phyloP scores from a whole-genome alignment of 2,113 vertebrate species.

The Bathybates hornii region DNA sequence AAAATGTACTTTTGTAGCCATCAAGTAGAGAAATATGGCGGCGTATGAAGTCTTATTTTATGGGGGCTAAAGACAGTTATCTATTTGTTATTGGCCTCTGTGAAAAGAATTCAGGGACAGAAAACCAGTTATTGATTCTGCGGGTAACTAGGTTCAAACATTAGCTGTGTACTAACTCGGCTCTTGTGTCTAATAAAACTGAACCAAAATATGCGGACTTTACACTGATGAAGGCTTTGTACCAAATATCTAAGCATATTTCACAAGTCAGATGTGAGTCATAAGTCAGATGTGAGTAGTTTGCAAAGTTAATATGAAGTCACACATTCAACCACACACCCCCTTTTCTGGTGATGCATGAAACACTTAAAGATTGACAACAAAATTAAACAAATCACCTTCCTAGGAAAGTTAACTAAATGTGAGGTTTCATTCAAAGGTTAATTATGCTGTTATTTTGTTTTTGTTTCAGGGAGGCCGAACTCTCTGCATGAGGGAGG shows the following conservation, averaged over 20 bases:
- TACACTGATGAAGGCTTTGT: not conserved
- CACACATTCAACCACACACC: not conserved
- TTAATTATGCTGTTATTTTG: not conserved
- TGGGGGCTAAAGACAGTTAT: accelerated
- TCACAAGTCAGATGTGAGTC: not conserved
- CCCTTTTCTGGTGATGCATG: not conserved
- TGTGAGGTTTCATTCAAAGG: not conserved
- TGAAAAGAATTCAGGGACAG: not conserved
- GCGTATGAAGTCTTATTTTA: not conserved
- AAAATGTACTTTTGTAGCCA: not conserved
- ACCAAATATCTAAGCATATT: not conserved
- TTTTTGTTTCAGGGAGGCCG: constrained; percentile 81
- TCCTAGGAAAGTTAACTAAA: not conserved
- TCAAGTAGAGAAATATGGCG: accelerated
- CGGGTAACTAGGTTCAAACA: not conserved
- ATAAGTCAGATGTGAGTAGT: not conserved
- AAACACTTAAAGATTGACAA: not conserved
- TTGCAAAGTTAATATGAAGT: not conserved
- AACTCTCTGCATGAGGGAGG: constrained; percentile 86
- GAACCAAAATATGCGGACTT: accelerated
- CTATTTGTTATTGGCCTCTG: not conserved
- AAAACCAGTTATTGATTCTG: not conserved
- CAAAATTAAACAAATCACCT: not conserved
- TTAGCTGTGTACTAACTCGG: not conserved
- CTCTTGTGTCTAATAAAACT: not conserved